A percentile compares a stretch with the other conserved stretches of the same genome.
Conservation (phyloP, 2,113 vertebrate species). For the Caranx melampygus region DNA sequence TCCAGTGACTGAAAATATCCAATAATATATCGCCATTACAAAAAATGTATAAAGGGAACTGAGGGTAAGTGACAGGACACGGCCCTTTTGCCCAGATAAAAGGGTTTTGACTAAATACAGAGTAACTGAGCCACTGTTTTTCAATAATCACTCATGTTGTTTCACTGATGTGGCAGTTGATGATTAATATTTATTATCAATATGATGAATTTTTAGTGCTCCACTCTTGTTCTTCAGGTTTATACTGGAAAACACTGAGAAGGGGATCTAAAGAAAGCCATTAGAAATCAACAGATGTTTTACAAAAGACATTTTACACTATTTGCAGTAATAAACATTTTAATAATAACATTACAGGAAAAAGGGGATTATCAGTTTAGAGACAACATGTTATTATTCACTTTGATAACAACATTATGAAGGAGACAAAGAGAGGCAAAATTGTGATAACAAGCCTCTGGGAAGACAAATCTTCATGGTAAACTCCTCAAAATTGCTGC, state of each 20-base stretch:
- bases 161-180: background rate
- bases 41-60: background rate
- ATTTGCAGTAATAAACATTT: background rate
- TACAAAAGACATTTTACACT: background rate
- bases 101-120: background rate
- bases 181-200: too few relatives aligned
- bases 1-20: background rate
- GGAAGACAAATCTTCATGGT: conserved; percentile 7
- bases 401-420: conserved; percentile 16
- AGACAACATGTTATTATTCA: conserved; percentile 27
- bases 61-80: background rate
- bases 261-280: background rate
- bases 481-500: conserved; percentile 4
- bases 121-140: background rate
- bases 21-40: background rate
- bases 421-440: background rate
- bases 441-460: background rate
- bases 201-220: background rate
- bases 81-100: background rate
- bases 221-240: background rate
- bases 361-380: background rate
- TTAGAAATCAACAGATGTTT: background rate
- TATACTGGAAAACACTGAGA: background rate
- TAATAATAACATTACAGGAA: conserved; percentile 11
- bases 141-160: too few relatives aligned